Percentiles rank a stretch among this genome's conserved stretches.
phyloP scores from a whole-genome alignment of 2,888 invertebrate species.

The Tridacna gigas region DNA sequence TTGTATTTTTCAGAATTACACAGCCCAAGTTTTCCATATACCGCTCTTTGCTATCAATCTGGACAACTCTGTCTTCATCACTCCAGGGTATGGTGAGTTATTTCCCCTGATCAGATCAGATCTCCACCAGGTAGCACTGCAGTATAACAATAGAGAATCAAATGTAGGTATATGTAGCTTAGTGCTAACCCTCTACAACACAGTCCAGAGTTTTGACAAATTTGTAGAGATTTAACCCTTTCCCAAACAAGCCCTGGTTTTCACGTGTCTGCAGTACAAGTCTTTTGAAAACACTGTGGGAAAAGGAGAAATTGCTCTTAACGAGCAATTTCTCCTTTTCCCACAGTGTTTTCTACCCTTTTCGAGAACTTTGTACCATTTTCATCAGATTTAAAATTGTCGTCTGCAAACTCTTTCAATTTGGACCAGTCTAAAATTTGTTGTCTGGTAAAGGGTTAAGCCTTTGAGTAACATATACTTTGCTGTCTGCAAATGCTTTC shows the following conservation, averaged over 20 bases:
- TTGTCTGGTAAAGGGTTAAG: too few relatives aligned
- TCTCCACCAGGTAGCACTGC: constrained; percentile 78
- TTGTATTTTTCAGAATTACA: constrained; percentile 87
- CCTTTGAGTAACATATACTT: too few relatives aligned
- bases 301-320: neutral
- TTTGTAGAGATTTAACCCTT: neutral
- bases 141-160: constrained; percentile 60
- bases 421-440: too few relatives aligned
- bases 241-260: neutral
- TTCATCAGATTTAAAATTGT: too few relatives aligned
- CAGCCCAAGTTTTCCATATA: constrained; percentile 88
- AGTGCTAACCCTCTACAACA: neutral
- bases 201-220: neutral
- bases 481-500: too few relatives aligned
- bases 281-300: neutral
- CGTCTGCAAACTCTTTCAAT: too few relatives aligned
- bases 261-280: neutral
- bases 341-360: neutral
- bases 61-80: constrained; percentile 88
- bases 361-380: neutral
- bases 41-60: constrained; percentile 88
- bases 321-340: neutral
- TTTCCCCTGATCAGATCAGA: constrained; percentile 86
- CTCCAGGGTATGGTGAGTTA: constrained; percentile 88
- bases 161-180: constrained; percentile 34